Evolutionary conservation across 2,113 vertebrate species (phyloP).

Genomic region (Amphiprion ocellaris): DNA sequence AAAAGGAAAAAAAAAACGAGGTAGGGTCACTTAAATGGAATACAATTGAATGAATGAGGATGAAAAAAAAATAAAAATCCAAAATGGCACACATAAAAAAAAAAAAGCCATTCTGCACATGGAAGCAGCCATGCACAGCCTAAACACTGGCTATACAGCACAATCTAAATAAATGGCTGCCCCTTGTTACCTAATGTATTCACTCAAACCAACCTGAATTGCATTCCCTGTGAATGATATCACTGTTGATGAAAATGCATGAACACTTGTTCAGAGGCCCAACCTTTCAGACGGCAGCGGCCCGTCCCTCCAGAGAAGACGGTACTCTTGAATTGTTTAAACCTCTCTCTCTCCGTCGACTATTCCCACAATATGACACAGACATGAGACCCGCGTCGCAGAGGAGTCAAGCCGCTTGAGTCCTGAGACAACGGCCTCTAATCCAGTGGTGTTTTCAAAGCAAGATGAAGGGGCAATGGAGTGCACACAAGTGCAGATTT

Average conservation of each 20-base stretch:
- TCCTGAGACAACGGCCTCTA: slow-evolving; percentile 74
- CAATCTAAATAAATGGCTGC: slow-evolving; percentile 59
- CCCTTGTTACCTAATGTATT: slow-evolving; percentile 70
- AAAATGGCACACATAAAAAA: slow-evolving; percentile 31
- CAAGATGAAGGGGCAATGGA: slow-evolving; percentile 77
- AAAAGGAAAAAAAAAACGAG: slow-evolving; percentile 1
- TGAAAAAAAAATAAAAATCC: slow-evolving; percentile 31
- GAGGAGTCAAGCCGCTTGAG: slow-evolving; percentile 73
- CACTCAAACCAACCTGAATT: slow-evolving; percentile 67
- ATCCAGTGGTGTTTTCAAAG: slow-evolving; percentile 81
- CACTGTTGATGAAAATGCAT: slow-evolving; percentile 79
- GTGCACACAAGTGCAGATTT: slow-evolving; percentile 76
- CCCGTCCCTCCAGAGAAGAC: slow-evolving; percentile 68
- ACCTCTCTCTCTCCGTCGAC: slow-evolving; percentile 49
- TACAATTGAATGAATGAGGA: slow-evolving; percentile 42
- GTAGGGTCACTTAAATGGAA: slow-evolving; percentile 46
- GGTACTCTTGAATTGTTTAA: slow-evolving; percentile 68
- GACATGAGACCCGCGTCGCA: slow-evolving; percentile 66
- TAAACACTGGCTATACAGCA: slow-evolving; percentile 59
- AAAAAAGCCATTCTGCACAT: slow-evolving; percentile 48
- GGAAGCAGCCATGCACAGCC: slow-evolving; percentile 62
- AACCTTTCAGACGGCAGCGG: slow-evolving; percentile 62
- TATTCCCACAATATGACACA: slow-evolving; percentile 71
- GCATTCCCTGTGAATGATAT: slow-evolving; percentile 74
- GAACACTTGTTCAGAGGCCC: slow-evolving; percentile 67